A percentile compares a stretch with the other conserved stretches of the same genome.
Conservation (phyloP, 2,113 vertebrate species). For the Pelodiscus sinensis region DNA sequence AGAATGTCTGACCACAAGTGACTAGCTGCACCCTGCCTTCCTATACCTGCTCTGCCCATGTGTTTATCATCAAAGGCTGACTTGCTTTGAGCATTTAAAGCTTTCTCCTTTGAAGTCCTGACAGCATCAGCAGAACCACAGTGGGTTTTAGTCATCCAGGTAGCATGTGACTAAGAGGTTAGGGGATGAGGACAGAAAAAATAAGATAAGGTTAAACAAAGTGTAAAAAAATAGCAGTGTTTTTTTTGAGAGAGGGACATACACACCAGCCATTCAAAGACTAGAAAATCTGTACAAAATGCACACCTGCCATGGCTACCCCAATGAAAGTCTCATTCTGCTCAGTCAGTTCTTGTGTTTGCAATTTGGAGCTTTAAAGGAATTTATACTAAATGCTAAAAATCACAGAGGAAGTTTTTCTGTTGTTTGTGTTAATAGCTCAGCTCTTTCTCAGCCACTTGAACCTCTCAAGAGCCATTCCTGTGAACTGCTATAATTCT, state of each 20-base stretch:
- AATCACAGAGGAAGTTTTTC: slow-evolving; percentile 46
- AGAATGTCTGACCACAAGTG: slow-evolving; percentile 32
- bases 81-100: neutral
- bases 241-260: neutral
- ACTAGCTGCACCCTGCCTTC: slow-evolving; percentile 33
- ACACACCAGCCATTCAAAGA: neutral
- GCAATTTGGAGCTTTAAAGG: slow-evolving; percentile 33
- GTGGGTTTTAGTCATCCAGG: slow-evolving; percentile 6
- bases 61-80: slow-evolving; percentile 46
- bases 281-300: neutral
- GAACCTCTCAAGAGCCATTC: slow-evolving; percentile 54
- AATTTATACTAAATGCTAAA: slow-evolving; percentile 45
- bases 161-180: slow-evolving; percentile 19
- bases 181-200: slow-evolving; percentile 12
- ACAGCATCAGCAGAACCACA: neutral
- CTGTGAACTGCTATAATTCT: slow-evolving; percentile 58
- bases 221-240: neutral
- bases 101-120: slow-evolving; percentile 37
- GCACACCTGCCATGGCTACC: neutral
- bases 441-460: neutral
- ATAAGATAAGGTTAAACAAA: neutral
- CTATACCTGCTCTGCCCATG: neutral
- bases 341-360: neutral
- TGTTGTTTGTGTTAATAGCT: slow-evolving; percentile 63
- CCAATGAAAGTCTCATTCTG: slow-evolving; percentile 1